These are phyloP conservation scores for Liolophura sinensis DNA, from an alignment of 1,140 invertebrate species.

Conservation along the genomic window DNA sequence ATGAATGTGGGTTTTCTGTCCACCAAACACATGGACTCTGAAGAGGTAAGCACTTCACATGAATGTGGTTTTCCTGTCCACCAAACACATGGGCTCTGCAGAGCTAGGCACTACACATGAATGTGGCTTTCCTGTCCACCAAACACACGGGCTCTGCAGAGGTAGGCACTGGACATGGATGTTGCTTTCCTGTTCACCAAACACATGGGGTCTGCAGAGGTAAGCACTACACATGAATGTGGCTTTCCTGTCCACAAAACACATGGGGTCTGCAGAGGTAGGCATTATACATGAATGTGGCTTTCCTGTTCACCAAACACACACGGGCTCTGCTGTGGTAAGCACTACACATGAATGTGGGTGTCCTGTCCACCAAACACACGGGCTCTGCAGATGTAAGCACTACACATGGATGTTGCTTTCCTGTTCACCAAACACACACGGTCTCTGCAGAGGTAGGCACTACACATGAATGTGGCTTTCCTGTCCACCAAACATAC, in stretches of 20 bases:
- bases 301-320: not conserved
- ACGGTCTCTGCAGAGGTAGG: slow-evolving; percentile 2
- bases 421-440: not conserved
- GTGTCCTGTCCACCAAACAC: not conserved
- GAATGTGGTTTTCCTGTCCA: not conserved
- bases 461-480: not conserved
- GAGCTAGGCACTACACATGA: too few relatives aligned
- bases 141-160: slow-evolving; percentile 2
- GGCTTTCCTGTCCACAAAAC: not conserved
- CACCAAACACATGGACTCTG: not conserved
- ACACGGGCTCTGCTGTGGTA: not conserved
- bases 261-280: not conserved
- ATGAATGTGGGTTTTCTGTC: not conserved
- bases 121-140: not conserved
- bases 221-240: not conserved
- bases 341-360: not conserved
- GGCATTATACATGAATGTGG: not conserved
- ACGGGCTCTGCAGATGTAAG: not conserved
- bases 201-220: slow-evolving; percentile 1
- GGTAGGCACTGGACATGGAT: not conserved
- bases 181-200: not conserved
- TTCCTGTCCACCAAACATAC: not conserved
- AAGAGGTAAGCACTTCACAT: not conserved
- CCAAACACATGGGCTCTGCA: slow-evolving; percentile 1
- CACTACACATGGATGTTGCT: not conserved